phyloP scores from a whole-genome alignment of 1,140 invertebrate genomes.

The Cephus cinctus region DNA sequence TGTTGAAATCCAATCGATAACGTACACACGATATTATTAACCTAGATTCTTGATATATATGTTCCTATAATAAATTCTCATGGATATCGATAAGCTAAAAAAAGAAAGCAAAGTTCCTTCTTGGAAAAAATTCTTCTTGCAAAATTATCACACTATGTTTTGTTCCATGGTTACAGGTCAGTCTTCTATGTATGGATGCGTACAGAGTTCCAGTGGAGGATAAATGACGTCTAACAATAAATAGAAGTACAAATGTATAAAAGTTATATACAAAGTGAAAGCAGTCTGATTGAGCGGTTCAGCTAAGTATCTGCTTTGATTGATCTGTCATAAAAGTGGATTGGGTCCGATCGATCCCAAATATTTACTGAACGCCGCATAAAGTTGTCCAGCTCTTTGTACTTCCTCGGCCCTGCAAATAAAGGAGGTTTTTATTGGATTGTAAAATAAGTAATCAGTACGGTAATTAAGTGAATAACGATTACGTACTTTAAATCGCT shows the following conservation, averaged over 20 bases:
- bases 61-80: too few relatives aligned
- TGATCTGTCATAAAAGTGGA: conserved; percentile 10
- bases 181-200: too few relatives aligned
- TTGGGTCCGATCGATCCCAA: conserved; percentile 35
- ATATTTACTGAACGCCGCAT: conserved; percentile 49
- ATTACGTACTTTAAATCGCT: conserved; percentile 38
- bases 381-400: conserved; percentile 41
- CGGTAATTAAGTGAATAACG: not conserved
- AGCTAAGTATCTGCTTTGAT: not conserved
- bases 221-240: conserved; percentile 4
- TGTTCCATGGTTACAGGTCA: too few relatives aligned
- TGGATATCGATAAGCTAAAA: too few relatives aligned
- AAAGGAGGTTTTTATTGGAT: conserved; percentile 1
- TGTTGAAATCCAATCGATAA: too few relatives aligned
- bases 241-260: conserved; percentile 9
- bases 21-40: too few relatives aligned
- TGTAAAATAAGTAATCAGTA: not conserved
- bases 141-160: too few relatives aligned
- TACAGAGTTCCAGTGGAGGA: too few relatives aligned
- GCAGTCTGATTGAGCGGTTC: too few relatives aligned
- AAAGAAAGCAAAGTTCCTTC: too few relatives aligned
- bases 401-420: conserved; percentile 41
- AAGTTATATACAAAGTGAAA: conserved; percentile 4
- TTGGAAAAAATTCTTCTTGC: too few relatives aligned
- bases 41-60: too few relatives aligned